Conservation (phyloP, 2,113 vertebrate genomes). For the Rhagologus leucostigma region DNA sequence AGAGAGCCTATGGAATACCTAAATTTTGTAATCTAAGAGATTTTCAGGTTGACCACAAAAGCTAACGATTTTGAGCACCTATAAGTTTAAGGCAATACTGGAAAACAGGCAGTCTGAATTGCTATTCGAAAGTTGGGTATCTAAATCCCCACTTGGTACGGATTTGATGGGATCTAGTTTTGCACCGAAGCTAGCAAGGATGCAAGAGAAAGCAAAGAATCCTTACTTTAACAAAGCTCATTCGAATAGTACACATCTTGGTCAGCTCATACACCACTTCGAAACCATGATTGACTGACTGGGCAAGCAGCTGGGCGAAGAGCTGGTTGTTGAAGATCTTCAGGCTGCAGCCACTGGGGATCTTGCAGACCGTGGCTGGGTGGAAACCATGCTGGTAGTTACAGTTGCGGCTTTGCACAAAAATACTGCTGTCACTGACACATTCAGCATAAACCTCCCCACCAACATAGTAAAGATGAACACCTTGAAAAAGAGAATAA, state of each 20-base stretch:
- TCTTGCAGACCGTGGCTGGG: conserved; percentile 94
- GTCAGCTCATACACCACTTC: conserved; percentile 97
- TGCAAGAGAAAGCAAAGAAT: not conserved
- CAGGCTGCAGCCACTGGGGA: conserved; percentile 96
- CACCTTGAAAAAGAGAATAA: conserved; percentile 70
- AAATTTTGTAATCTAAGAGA: not conserved
- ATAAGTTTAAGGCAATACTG: not conserved
- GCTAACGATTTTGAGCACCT: not conserved
- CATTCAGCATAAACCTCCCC: conserved; percentile 97
- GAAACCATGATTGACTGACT: conserved; percentile 95
- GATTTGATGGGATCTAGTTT: not conserved
- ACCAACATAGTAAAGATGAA: conserved; percentile 93
- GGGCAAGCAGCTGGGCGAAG: conserved; percentile 93
- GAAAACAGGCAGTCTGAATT: not conserved
- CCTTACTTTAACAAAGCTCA: conserved; percentile 97
- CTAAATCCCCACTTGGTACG: not conserved
- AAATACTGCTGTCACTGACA: conserved; percentile 97
- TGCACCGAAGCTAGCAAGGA: not conserved
- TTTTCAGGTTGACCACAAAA: not conserved
- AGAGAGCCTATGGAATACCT: not conserved
- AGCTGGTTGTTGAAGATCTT: conserved; percentile 99
- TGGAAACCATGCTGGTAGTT: conserved; percentile 98
- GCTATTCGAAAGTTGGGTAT: not conserved
- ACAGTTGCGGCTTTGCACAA: conserved; percentile 98
- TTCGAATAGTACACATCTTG: conserved; percentile 97